These are phyloP conservation scores for Felis chaus DNA, from an alignment of 2,113 vertebrate genomes.

Conservation along the genomic window DNA sequence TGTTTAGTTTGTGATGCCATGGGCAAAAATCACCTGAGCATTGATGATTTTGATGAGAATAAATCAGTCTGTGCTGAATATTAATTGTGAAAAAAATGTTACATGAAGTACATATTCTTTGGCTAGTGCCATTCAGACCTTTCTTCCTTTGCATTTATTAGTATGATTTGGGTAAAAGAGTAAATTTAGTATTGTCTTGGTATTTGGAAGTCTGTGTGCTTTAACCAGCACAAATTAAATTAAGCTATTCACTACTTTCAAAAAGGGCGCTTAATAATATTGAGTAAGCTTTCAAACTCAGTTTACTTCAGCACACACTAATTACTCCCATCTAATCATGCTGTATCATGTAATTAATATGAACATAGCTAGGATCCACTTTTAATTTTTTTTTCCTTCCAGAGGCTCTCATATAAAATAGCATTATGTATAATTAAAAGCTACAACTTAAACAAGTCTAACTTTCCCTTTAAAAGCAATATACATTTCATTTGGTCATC, in stretches of 20 bases:
- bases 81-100: conserved; percentile 72
- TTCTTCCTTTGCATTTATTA: conserved; percentile 67
- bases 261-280: conserved; percentile 68
- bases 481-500: conserved; percentile 42
- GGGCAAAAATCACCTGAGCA: conserved; percentile 69
- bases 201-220: conserved; percentile 70
- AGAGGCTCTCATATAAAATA: not conserved
- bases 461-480: conserved; percentile 44
- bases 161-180: conserved; percentile 68
- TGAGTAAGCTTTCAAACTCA: conserved; percentile 76
- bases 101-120: conserved; percentile 70
- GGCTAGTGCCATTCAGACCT: conserved; percentile 54
- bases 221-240: conserved; percentile 75
- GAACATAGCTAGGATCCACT: conserved; percentile 60
- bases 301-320: conserved; percentile 71
- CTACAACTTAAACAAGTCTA: conserved; percentile 20
- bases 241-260: conserved; percentile 64
- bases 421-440: conserved; percentile 42
- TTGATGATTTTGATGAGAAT: conserved; percentile 69
- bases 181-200: conserved; percentile 72
- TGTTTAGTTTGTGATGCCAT: conserved; percentile 65
- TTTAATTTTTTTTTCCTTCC: conserved; percentile 51
- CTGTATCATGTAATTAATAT: conserved; percentile 76
- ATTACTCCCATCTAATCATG: conserved; percentile 70
- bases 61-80: conserved; percentile 68